These are phyloP conservation scores for Coryphaenoides rupestris DNA, from an alignment of 2,113 vertebrate species.

Conservation along the genomic window DNA sequence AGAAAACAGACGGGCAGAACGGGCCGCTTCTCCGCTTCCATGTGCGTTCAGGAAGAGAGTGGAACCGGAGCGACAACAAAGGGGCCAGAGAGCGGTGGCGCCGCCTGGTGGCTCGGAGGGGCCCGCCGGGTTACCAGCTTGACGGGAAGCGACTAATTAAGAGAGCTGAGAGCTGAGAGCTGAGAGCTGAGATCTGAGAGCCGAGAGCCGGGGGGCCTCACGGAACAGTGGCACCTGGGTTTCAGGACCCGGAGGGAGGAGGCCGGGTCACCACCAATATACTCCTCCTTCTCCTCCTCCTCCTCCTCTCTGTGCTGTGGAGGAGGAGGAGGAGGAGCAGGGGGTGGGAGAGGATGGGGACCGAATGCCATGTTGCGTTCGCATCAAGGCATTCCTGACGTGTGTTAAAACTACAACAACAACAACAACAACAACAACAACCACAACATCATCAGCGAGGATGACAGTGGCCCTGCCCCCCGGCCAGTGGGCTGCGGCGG, in stretches of 20 bases:
- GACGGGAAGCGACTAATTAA: slow-evolving; percentile 64
- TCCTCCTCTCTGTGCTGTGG: background rate
- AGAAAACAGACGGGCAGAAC: too few relatives aligned
- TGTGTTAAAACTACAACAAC: too few relatives aligned
- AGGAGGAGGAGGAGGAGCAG: too few relatives aligned
- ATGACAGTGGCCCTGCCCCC: slow-evolving; percentile 22
- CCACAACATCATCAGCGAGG: too few relatives aligned
- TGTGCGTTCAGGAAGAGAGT: slow-evolving; percentile 2
- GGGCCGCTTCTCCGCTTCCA: too few relatives aligned
- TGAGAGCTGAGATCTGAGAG: too few relatives aligned
- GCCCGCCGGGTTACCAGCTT: slow-evolving; percentile 61
- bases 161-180: too few relatives aligned
- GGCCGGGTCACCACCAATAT: slow-evolving; percentile 52
- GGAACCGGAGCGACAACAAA: slow-evolving; percentile 39
- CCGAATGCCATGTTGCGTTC: slow-evolving; percentile 23
- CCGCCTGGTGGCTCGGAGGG: slow-evolving; percentile 22
- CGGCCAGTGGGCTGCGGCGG: slow-evolving; percentile 22
- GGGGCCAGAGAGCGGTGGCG: slow-evolving; percentile 36
- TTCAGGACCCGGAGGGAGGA: slow-evolving; percentile 58
- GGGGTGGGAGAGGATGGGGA: background rate
- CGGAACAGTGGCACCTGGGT: slow-evolving; percentile 65
- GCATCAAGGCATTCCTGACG: background rate
- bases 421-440: too few relatives aligned
- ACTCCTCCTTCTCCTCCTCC: slow-evolving; percentile 52
- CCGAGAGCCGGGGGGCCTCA: slow-evolving; percentile 53